phyloP scores from a whole-genome alignment of 2,113 vertebrate species.

The Delphinapterus leucas region DNA sequence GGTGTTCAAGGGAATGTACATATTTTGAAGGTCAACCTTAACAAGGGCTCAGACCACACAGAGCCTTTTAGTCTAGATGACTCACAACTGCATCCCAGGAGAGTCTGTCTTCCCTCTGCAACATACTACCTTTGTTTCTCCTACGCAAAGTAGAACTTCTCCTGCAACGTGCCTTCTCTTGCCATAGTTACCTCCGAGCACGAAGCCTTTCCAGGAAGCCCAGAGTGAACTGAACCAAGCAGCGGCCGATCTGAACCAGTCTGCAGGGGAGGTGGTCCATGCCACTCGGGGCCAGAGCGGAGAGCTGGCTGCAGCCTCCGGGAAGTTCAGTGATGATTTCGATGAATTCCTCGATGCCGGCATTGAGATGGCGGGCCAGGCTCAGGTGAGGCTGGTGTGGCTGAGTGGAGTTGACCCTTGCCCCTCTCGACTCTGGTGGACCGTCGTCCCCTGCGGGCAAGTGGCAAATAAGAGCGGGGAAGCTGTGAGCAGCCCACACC shows the following conservation, averaged over 20 bases:
- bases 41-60: not conserved
- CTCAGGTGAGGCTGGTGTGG: constrained; percentile 86
- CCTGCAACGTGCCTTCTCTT: not conserved
- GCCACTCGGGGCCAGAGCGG: constrained; percentile 94
- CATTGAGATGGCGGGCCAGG: constrained; percentile 99
- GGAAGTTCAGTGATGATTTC: constrained; percentile 98
- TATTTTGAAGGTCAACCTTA: not conserved
- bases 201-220: constrained; percentile 97
- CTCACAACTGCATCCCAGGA: not conserved
- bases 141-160: not conserved
- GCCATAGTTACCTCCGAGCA: constrained; percentile 92
- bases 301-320: constrained; percentile 94
- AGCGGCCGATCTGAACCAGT: constrained; percentile 97
- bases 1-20: not conserved
- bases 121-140: not conserved
- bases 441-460: rapidly evolving
- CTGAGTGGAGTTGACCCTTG: not conserved
- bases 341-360: constrained; percentile 98
- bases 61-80: not conserved
- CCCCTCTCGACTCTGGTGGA: not conserved
- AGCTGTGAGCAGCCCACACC: not conserved
- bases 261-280: constrained; percentile 97
- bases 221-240: constrained; percentile 98
- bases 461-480: rapidly evolving
- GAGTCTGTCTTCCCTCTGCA: not conserved